A percentile compares a stretch with the other conserved stretches of the same genome.
phyloP scores from a whole-genome alignment of 2,888 invertebrate genomes.

The Anodontia alba region DNA sequence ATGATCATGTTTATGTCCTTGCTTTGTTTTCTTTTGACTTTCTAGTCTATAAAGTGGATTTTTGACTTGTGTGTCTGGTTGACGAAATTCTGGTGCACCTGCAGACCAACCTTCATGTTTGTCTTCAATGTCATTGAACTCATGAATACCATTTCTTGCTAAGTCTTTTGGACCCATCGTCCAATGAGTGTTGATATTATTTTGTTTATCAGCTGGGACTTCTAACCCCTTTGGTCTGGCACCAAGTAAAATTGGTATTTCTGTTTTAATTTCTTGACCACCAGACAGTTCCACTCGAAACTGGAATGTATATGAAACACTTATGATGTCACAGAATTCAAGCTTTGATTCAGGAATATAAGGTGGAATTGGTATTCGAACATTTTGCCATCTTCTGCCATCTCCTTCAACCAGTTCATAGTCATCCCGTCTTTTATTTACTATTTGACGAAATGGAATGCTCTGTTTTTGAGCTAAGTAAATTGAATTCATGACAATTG shows the following conservation, averaged over 20 bases:
- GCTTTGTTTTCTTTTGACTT: constrained; percentile 21
- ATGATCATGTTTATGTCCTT: neutral
- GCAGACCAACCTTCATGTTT: constrained; percentile 54
- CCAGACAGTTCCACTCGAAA: constrained; percentile 82
- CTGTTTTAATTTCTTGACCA: constrained; percentile 75
- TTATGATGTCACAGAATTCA: constrained; percentile 84
- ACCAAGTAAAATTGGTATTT: constrained; percentile 81
- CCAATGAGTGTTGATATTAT: constrained; percentile 72
- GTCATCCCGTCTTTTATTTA: constrained; percentile 83
- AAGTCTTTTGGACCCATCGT: constrained; percentile 63
- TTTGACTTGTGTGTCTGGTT: constrained; percentile 61
- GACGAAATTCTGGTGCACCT: constrained; percentile 71
- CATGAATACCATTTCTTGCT: constrained; percentile 27
- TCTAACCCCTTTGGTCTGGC: constrained; percentile 72
- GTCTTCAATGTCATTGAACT: constrained; percentile 22
- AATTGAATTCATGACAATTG: constrained; percentile 80
- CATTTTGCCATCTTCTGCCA: constrained; percentile 82
- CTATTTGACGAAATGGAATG: constrained; percentile 76
- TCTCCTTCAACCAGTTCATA: constrained; percentile 80
- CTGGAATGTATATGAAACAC: constrained; percentile 81
- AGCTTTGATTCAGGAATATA: constrained; percentile 83
- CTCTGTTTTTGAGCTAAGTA: constrained; percentile 80
- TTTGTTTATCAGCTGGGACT: constrained; percentile 55
- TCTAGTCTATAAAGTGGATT: constrained; percentile 68
- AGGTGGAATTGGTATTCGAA: constrained; percentile 81